Evolutionary conservation across 2,113 vertebrate species (phyloP).

Genomic region (Pelodiscus sinensis): DNA sequence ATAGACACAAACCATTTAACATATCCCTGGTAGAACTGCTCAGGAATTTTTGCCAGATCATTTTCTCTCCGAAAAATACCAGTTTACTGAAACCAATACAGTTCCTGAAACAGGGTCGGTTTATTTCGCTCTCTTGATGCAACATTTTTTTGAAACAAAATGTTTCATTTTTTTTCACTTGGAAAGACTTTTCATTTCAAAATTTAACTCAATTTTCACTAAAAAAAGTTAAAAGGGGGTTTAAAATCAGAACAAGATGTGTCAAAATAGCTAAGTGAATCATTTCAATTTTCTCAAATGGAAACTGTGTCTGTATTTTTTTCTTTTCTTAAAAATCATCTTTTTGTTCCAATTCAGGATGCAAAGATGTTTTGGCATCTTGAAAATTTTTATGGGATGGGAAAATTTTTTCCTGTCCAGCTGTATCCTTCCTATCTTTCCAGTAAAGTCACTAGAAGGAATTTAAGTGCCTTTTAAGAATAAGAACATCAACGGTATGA

Average conservation of each 20-base stretch:
- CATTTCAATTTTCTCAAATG: neutral
- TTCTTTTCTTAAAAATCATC: neutral
- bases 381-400: neutral
- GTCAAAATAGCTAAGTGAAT: neutral
- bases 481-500: neutral
- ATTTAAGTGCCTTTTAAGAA: neutral
- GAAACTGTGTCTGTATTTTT: neutral
- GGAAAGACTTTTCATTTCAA: neutral
- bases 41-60: fast-evolving
- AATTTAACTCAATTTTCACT: neutral
- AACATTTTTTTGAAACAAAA: neutral
- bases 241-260: neutral
- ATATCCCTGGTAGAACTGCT: neutral
- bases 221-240: neutral
- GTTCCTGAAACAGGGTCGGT: neutral
- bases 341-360: neutral
- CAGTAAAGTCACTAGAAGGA: neutral
- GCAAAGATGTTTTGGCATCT: neutral
- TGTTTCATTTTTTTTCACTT: neutral
- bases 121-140: neutral
- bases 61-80: neutral
- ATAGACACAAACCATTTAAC: neutral
- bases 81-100: neutral
- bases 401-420: neutral
- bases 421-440: neutral